Evolutionary conservation across 2,113 vertebrate genomes (phyloP).

Genomic region (Euleptes europaea): DNA sequence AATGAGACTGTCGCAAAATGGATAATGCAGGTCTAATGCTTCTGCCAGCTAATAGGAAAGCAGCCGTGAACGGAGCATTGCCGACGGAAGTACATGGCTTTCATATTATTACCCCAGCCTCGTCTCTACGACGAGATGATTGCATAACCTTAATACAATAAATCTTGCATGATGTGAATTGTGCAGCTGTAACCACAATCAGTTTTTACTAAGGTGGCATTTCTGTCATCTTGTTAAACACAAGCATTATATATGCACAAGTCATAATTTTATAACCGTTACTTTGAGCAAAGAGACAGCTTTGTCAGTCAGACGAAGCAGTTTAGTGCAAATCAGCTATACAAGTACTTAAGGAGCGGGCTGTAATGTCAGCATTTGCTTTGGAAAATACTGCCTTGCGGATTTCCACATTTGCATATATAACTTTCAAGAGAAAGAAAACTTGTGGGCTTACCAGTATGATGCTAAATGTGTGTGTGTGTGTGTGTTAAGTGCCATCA

Average conservation of each 20-base stretch:
- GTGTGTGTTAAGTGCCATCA: too few species aligned
- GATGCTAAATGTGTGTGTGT: not conserved
- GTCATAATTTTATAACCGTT: slow-evolving; percentile 75
- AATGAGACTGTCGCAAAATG: slow-evolving; percentile 70
- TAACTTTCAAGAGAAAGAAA: slow-evolving; percentile 63
- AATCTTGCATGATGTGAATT: slow-evolving; percentile 80
- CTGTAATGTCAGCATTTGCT: slow-evolving; percentile 59
- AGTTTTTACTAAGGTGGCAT: slow-evolving; percentile 81
- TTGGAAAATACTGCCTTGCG: slow-evolving; percentile 63
- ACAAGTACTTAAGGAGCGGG: slow-evolving; percentile 65
- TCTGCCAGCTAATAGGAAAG: slow-evolving; percentile 76
- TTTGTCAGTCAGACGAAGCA: slow-evolving; percentile 72
- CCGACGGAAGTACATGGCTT: slow-evolving; percentile 74
- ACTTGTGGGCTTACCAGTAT: slow-evolving; percentile 49
- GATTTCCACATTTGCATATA: slow-evolving; percentile 55
- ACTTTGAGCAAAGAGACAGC: slow-evolving; percentile 70
- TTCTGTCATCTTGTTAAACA: slow-evolving; percentile 82
- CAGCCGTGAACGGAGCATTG: slow-evolving; percentile 67
- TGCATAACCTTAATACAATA: slow-evolving; percentile 84
- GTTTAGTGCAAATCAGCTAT: slow-evolving; percentile 49
- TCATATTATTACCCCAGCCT: slow-evolving; percentile 78
- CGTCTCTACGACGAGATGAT: slow-evolving; percentile 81
- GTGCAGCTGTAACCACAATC: slow-evolving; percentile 78
- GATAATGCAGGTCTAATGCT: slow-evolving; percentile 74
- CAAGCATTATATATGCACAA: slow-evolving; percentile 74